Conservation (phyloP, 2,797 vertebrate genomes). For the Lophius americanus region DNA sequence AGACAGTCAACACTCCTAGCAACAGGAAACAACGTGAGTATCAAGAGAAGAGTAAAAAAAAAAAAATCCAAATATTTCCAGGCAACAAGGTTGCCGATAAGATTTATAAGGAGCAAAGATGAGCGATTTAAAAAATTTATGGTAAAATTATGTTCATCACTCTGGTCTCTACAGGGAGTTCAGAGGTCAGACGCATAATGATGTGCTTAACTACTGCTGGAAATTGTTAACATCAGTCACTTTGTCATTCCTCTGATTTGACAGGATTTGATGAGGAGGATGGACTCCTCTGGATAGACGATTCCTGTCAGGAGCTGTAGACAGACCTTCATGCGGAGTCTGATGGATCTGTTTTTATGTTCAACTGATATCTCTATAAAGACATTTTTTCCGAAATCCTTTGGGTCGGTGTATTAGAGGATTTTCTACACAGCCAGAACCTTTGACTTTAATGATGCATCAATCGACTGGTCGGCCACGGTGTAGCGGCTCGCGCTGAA, state of each 20-base stretch:
- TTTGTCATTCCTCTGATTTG: background rate
- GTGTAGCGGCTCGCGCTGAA: no score
- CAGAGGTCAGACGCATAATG: constrained; percentile 15
- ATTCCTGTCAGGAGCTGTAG: background rate
- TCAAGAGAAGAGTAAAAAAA: constrained; percentile 28
- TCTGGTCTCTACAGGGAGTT: constrained; percentile 11
- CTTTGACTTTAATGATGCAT: no score
- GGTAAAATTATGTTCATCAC: constrained; percentile 28
- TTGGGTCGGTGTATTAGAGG: no score
- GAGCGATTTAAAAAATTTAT: constrained; percentile 14
- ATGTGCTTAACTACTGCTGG: background rate
- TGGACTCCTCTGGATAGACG: background rate
- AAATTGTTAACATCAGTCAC: background rate
- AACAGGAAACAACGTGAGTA: constrained; percentile 56
- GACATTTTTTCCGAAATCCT: no score
- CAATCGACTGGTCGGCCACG: no score
- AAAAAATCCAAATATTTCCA: constrained; percentile 42
- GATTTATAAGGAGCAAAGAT: constrained; percentile 33
- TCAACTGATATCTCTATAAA: no score
- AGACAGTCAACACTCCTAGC: constrained; percentile 59
- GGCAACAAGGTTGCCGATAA: constrained; percentile 50
- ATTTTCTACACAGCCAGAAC: no score
- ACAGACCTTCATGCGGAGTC: constrained; percentile 3
- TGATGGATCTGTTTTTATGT: background rate
- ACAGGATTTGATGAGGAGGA: background rate